Base-by-base conservation (phyloP, 1,140 invertebrate species). In the Drosophila yakuba region DNA sequence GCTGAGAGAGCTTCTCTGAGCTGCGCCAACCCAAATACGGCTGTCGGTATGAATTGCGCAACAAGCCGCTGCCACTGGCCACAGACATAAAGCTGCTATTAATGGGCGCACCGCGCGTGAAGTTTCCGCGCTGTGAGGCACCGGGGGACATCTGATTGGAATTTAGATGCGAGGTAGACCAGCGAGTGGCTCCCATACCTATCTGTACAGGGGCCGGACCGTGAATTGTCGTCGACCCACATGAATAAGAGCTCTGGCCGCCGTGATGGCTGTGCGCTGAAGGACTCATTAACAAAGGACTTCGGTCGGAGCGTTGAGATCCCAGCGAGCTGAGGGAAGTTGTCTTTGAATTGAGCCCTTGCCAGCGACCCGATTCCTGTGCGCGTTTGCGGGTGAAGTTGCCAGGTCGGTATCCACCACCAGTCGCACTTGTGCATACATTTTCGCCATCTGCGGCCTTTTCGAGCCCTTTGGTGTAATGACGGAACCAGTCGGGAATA, bases 11-110 rank as follows among this genome's bases (percentile, higher is more conserved):
- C 38, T 96, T 94, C 92, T 98, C 97, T 85, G 97, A 96, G 63
- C 97, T 97, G 74, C 97, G 94, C 97, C 97, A 98, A 55, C 97
- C 97, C 32, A 98, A 94, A 92, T 98, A 98, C 10, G 97, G 97
- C 92, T 96, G 96, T 10, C 95, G 93, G 78, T 95, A 94, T 93
- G 94, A 95, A 60, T 91, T 92, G 14, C 92, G 60, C 20, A 91
- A 75, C 5, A 82, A 79, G 17, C 85, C 58, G 44, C 77, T 91
- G 43, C 79, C 83, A 47, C 91, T 91, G 14, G 81, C 80, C 39
- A 91, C 91, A 1, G 92, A 92, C 64, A 92, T 91, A 61, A 92
- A 92, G 76, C 92, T 92, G 35, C 91, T 90, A 57, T 92, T 92
- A 17, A 91, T 86, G 6, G 80, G 86, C 0, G 74, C 79, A n/a